Percentiles rank a stretch among this genome's conserved stretches.
phyloP scores from a whole-genome alignment of 1,140 invertebrate species.

The Reticulitermes speratus region DNA sequence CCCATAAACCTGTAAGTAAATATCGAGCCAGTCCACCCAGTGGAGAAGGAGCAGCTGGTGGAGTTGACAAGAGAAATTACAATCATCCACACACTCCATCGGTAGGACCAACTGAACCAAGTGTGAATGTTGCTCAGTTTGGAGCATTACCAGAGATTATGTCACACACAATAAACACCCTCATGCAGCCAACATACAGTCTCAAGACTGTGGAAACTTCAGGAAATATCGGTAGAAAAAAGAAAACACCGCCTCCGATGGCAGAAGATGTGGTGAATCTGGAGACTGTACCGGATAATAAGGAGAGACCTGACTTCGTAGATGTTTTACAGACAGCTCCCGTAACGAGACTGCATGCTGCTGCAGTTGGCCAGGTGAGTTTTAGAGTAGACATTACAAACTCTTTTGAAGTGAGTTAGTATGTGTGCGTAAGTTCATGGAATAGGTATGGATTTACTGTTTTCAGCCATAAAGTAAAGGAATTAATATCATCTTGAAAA shows the following conservation, averaged over 20 bases:
- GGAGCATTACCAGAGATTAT: background rate
- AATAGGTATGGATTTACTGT: too few species aligned
- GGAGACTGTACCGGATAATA: constrained; percentile 63
- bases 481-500: too few species aligned
- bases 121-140: background rate
- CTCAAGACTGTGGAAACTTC: background rate
- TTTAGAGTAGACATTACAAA: background rate
- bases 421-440: too few species aligned
- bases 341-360: background rate
- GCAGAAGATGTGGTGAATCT: constrained; percentile 52
- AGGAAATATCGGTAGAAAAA: background rate
- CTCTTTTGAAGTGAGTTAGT: too few species aligned
- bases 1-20: constrained; percentile 25
- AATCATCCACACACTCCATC: background rate
- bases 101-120: background rate
- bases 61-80: background rate
- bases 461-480: too few species aligned
- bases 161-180: background rate
- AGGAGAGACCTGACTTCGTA: constrained; percentile 56
- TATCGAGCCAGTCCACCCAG: background rate
- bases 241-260: background rate
- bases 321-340: constrained; percentile 27
- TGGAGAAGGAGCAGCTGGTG: background rate
- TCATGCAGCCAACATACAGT: background rate
- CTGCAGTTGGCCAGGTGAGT: constrained; percentile 22